phyloP scores from a whole-genome alignment of 2,888 invertebrate species.

The Orthosia cruda region DNA sequence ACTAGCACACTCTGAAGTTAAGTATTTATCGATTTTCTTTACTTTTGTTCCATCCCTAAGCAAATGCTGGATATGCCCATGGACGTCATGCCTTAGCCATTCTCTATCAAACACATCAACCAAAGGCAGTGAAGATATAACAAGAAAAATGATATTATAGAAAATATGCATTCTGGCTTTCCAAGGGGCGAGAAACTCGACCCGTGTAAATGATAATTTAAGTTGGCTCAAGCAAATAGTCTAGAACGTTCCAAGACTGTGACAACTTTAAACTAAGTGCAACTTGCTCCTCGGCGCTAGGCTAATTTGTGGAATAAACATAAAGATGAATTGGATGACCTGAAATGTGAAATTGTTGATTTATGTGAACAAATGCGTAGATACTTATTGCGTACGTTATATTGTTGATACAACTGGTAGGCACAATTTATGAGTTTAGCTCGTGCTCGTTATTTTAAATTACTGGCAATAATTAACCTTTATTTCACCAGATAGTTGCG shows the following conservation, averaged over 20 bases:
- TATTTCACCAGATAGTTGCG: conserved; percentile 16
- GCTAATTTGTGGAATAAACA: conserved; percentile 29
- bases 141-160: too few species aligned
- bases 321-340: conserved; percentile 48
- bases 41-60: too few species aligned
- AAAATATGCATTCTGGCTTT: not conserved
- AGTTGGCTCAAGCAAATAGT: conserved; percentile 43
- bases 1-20: too few species aligned
- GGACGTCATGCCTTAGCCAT: too few species aligned
- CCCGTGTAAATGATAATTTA: conserved; percentile 20
- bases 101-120: too few species aligned
- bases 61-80: too few species aligned
- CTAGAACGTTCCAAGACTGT: conserved; percentile 17
- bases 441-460: conserved; percentile 16
- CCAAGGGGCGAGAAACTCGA: not conserved
- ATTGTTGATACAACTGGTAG: conserved; percentile 20
- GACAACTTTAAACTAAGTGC: conserved; percentile 43
- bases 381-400: not conserved
- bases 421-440: conserved; percentile 29
- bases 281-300: conserved; percentile 37
- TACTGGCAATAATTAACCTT: conserved; percentile 28
- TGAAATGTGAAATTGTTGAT: conserved; percentile 52
- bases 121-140: too few species aligned
- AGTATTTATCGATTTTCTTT: too few species aligned
- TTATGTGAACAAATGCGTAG: conserved; percentile 30